These are phyloP conservation scores for Sporophila hypoxantha DNA, from an alignment of 2,113 vertebrate species.

Conservation along the genomic window DNA sequence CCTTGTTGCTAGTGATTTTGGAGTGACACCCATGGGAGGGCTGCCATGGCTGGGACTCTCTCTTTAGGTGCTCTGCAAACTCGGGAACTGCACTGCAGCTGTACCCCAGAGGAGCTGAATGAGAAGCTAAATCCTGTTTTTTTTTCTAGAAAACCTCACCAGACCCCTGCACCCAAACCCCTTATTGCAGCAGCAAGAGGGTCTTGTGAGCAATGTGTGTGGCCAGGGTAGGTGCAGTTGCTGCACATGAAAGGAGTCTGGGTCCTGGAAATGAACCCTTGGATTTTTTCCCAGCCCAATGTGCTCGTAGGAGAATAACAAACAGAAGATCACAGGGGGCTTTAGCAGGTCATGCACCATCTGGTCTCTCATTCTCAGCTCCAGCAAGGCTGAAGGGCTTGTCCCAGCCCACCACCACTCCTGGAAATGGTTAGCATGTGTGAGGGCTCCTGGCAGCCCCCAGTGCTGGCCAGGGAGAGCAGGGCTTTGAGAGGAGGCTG, in stretches of 20 bases:
- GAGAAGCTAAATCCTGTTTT: not conserved
- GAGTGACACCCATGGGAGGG: not conserved
- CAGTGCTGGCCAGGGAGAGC: not conserved
- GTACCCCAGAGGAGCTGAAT: not conserved
- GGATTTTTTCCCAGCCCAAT: constrained; percentile 10
- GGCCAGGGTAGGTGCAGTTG: constrained; percentile 21
- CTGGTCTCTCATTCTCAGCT: constrained; percentile 36
- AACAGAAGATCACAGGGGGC: constrained; percentile 33
- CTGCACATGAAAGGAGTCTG: not conserved
- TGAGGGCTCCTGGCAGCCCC: not conserved
- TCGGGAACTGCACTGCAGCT: not conserved
- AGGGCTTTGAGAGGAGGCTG: not conserved
- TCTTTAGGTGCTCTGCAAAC: not conserved
- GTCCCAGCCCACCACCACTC: constrained; percentile 10
- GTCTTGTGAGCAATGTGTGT: not conserved
- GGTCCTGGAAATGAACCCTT: constrained; percentile 1
- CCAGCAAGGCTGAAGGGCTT: not conserved
- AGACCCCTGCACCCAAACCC: not conserved
- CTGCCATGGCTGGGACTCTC: not conserved
- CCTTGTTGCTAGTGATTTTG: not conserved
- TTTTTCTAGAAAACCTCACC: not conserved
- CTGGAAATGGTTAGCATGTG: constrained; percentile 18
- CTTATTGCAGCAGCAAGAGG: not conserved
- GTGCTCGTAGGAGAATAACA: constrained; percentile 19
- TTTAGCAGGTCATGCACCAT: constrained; percentile 19